Base-by-base conservation (phyloP, 2,113 vertebrate genomes). In the Zapornia atra region DNA sequence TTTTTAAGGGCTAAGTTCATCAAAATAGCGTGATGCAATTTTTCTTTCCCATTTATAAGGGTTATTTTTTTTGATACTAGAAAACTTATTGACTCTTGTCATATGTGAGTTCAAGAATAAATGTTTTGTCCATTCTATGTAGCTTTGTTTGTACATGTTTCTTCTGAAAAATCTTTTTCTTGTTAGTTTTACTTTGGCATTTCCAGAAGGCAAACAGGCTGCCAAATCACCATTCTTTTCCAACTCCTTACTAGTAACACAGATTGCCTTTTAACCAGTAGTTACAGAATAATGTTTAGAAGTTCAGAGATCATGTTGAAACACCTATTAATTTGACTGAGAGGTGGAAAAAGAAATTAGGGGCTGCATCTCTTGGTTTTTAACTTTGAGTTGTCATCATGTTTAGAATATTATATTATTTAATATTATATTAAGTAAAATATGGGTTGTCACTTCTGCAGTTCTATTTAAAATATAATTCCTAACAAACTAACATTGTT, bases 241-340 rank as follows among this genome's bases (percentile, higher is more conserved):
- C 26, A 75, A 0, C n/a, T 80, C 38, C 50, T 90, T 60, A 17
- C 40, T 56, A 12, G 48, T 51, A 51, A 83, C 10, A 19, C 46
- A 38, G 73, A 93, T 76, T 94, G 38, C n/a, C 36, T 94, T 64
- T 86, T 78, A 90, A 71, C 61, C 44, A 81, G 66, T 71, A 85
- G 93, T 84, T 95, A 68, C 0, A 94, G 86, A 90, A 92, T 94
- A 93, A 89, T 53, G 54, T 82, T 77, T 86, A 20, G 59, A 91
- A 94, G 89, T 92, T 95, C 90, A 96, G 70, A 93, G 80, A 91
- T 96, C 92, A 82, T 73, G 56, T 78, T 96, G 88, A 94, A 96
- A 71, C 36, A 89, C 53, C 86, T 92, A 91, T 96, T 94, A 96
- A 76, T 94, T 88, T 95, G 84, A 95, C 59, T 86, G 79, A 95